Evolutionary conservation across 2,113 vertebrate genomes (phyloP).

Genomic region (Zosterops pallidus): DNA sequence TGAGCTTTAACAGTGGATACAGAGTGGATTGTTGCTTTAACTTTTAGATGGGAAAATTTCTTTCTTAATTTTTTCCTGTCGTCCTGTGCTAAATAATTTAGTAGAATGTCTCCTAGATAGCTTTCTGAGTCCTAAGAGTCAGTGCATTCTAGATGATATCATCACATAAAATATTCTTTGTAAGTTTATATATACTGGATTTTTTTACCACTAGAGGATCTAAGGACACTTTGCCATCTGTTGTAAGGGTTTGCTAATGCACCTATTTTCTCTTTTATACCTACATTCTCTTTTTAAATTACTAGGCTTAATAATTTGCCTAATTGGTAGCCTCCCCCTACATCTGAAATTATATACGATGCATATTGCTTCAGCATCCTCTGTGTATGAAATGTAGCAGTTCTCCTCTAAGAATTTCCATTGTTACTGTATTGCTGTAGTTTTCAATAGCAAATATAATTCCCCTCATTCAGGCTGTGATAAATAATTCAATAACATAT

Average conservation of each 20-base stretch:
- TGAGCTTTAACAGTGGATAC: conserved; percentile 74
- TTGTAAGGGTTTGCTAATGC: conserved; percentile 73
- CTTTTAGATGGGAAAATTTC: conserved; percentile 64
- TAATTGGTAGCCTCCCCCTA: conserved; percentile 32
- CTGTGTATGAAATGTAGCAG: not conserved
- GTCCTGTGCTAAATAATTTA: conserved; percentile 77
- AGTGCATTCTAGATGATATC: conserved; percentile 59
- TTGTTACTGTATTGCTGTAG: not conserved
- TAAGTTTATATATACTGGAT: conserved; percentile 23
- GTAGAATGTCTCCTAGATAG: conserved; percentile 62
- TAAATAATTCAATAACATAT: conserved; percentile 81
- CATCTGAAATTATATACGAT: not conserved
- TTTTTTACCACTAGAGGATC: conserved; percentile 63
- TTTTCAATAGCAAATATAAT: conserved; percentile 69
- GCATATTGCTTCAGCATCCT: not conserved
- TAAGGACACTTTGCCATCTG: conserved; percentile 77
- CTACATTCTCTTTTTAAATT: conserved; percentile 32
- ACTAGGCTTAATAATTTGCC: conserved; percentile 57
- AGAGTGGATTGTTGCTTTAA: conserved; percentile 68
- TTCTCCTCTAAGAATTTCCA: conserved; percentile 21
- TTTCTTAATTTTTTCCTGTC: conserved; percentile 74
- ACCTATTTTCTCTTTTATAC: conserved; percentile 57
- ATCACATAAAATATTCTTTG: conserved; percentile 66
- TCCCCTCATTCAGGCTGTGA: conserved; percentile 66
- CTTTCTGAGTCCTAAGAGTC: conserved; percentile 57